phyloP scores from a whole-genome alignment of 2,797 vertebrate genomes.

The Margarornis squamiger region DNA sequence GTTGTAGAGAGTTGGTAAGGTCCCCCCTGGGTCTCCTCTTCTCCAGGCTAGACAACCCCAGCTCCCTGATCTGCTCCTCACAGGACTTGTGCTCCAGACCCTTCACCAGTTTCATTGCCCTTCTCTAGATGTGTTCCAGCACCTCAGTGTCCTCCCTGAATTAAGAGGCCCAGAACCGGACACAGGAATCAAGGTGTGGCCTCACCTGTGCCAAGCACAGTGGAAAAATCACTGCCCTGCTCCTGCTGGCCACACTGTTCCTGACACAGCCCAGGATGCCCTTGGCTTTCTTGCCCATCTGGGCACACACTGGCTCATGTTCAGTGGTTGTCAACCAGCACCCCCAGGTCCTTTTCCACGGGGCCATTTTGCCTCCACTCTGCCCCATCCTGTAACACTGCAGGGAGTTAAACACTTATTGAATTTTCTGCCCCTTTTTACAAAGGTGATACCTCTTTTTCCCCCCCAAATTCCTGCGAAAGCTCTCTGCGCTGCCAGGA shows the following conservation, averaged over 20 bases:
- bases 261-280: too few relatives aligned
- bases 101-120: background rate
- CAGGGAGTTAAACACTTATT: background rate
- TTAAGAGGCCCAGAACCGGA: background rate
- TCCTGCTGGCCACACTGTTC: background rate
- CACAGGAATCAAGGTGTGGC: accelerated
- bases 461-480: background rate
- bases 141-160: background rate
- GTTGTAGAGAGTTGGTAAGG: background rate
- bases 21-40: background rate
- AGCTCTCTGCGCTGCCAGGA: accelerated
- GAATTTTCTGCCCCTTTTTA: accelerated
- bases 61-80: background rate
- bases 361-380: background rate
- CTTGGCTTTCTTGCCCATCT: accelerated
- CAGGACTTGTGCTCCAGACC: background rate
- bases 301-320: background rate
- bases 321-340: background rate
- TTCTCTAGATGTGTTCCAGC: background rate
- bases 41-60: background rate
- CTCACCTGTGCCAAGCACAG: too few relatives aligned
- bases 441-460: accelerated
- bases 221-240: background rate
- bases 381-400: background rate
- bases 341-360: background rate